Evolutionary conservation across 1,140 invertebrate genomes (phyloP).

Genomic region (Drosophila rhopaloa): DNA sequence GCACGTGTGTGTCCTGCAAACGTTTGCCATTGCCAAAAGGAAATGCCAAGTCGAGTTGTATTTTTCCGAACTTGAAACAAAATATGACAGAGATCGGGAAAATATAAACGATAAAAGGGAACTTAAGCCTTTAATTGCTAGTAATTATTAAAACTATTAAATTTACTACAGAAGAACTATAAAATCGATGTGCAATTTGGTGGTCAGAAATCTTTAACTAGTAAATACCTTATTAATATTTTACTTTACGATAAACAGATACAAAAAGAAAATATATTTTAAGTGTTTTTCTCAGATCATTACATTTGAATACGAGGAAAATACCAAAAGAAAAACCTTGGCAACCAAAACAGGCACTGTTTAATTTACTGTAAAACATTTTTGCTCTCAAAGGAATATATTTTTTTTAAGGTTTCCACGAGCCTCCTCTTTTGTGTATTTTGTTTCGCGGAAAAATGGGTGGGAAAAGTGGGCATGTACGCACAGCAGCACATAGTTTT

Average conservation of each 20-base stretch:
- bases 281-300: constrained; percentile 7
- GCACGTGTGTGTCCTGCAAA: constrained; percentile 37
- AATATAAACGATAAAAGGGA: not conserved
- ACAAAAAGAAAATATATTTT: not conserved
- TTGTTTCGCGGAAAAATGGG: constrained; percentile 19
- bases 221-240: too few species aligned
- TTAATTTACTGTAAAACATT: constrained; percentile 51
- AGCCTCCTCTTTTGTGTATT: constrained; percentile 26
- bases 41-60: not conserved
- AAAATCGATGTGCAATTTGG: too few species aligned
- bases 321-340: constrained; percentile 3
- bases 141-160: too few species aligned
- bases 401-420: constrained; percentile 42
- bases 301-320: constrained; percentile 1
- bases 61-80: not conserved
- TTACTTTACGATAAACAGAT: too few species aligned
- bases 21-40: not conserved
- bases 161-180: too few species aligned
- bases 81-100: not conserved
- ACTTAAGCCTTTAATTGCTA: not conserved
- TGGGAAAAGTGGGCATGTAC: not conserved
- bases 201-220: not conserved
- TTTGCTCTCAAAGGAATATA: constrained; percentile 33
- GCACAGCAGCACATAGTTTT: constrained; percentile 57
- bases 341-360: constrained; percentile 30